phyloP scores from a whole-genome alignment of 2,888 invertebrate species.

The Drosophila mimetica region DNA sequence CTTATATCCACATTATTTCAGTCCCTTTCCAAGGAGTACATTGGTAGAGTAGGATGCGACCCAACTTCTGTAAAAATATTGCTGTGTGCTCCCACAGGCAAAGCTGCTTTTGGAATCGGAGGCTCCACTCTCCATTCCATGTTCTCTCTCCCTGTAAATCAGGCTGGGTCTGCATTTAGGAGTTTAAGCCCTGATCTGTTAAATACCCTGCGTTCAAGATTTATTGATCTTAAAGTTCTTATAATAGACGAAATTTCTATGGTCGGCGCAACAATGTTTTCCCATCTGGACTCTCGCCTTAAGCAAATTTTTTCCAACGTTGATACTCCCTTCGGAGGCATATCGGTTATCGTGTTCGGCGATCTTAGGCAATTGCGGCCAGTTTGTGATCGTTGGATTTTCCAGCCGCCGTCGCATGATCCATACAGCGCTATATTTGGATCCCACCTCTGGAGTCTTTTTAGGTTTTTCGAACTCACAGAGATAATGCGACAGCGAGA shows the following conservation, averaged over 20 bases:
- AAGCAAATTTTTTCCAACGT: not conserved
- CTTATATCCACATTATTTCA: not conserved
- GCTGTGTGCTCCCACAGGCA: not conserved
- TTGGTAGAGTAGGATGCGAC: slow-evolving; percentile 2
- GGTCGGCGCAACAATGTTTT: not conserved
- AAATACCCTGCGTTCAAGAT: not conserved
- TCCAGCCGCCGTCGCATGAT: not conserved
- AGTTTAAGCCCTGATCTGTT: not conserved
- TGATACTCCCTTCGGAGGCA: not conserved
- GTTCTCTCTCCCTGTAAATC: not conserved
- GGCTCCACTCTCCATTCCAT: not conserved
- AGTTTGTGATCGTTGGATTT: no score
- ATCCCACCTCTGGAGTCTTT: not conserved
- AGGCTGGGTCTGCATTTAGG: slow-evolving; percentile 1
- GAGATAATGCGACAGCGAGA: no score
- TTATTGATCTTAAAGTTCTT: not conserved
- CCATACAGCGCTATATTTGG: not conserved
- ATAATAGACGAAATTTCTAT: slow-evolving; percentile 1
- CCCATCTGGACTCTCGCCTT: not conserved
- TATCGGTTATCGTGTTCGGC: not conserved
- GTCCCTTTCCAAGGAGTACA: not conserved
- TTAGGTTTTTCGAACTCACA: not conserved
- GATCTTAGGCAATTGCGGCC: no score
- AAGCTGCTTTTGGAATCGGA: not conserved
- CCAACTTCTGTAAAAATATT: not conserved